Conservation (phyloP, 2,888 invertebrate genomes). For the Rhaphigaster nebulosa region DNA sequence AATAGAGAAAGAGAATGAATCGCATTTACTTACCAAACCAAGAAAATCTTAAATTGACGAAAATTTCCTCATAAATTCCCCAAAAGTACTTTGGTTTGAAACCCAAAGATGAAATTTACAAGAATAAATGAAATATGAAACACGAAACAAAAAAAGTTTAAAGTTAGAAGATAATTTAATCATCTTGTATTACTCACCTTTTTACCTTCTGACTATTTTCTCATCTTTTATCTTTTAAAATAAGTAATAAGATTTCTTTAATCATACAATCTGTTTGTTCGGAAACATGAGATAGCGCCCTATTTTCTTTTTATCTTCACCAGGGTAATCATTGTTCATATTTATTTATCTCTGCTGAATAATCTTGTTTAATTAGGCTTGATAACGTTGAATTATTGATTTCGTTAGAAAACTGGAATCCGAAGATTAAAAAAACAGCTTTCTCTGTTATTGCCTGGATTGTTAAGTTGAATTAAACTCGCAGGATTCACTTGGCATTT, state of each 20-base stretch:
- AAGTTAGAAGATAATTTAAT: not conserved
- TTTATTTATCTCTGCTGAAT: conserved; percentile 2
- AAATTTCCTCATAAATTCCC: too few species aligned
- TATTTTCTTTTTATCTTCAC: conserved; percentile 11
- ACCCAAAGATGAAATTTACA: too few species aligned
- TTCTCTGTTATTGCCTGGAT: not conserved
- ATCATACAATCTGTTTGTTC: not conserved
- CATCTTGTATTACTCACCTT: not conserved
- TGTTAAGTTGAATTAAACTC: too few species aligned
- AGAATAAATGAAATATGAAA: too few species aligned
- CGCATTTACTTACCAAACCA: too few species aligned
- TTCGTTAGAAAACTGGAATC: not conserved
- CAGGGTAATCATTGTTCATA: not conserved
- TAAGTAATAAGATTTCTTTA: not conserved
- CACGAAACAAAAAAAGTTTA: too few species aligned
- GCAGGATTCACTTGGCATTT: too few species aligned
- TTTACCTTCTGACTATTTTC: not conserved
- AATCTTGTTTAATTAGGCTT: conserved; percentile 11
- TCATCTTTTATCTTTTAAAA: not conserved
- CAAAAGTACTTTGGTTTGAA: too few species aligned
- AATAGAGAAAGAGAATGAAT: too few species aligned
- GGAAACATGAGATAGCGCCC: not conserved
- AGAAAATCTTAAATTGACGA: too few species aligned
- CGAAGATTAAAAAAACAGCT: not conserved
- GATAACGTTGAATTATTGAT: not conserved